phyloP scores from a whole-genome alignment of 2,797 vertebrate species.

The Gorsachius magnificus region DNA sequence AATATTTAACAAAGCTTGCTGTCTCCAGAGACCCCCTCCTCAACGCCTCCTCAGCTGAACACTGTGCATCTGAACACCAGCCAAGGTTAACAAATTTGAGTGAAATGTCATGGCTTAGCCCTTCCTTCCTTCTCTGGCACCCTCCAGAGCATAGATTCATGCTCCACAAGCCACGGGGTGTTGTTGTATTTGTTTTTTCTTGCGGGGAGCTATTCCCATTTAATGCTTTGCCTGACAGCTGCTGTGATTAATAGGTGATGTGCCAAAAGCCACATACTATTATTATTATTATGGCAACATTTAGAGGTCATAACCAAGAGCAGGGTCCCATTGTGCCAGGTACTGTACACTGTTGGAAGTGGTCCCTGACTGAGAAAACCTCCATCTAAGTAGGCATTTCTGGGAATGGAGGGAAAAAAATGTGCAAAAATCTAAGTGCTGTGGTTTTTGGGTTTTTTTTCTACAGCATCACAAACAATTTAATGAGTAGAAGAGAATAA shows the following conservation, averaged over 20 bases:
- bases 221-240: slow-evolving; percentile 51
- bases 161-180: slow-evolving; percentile 43
- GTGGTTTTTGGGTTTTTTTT: not conserved
- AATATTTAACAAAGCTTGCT: slow-evolving; percentile 24
- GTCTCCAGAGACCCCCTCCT: not conserved
- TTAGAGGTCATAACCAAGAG: slow-evolving; percentile 50
- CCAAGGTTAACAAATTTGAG: slow-evolving; percentile 64
- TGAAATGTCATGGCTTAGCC: slow-evolving; percentile 41
- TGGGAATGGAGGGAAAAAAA: not conserved
- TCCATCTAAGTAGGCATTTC: not conserved
- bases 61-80: not conserved
- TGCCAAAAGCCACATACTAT: slow-evolving; percentile 55
- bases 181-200: slow-evolving; percentile 60
- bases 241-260: slow-evolving; percentile 60
- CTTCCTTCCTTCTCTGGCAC: slow-evolving; percentile 48
- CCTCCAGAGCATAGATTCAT: slow-evolving; percentile 35
- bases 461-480: not conserved
- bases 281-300: slow-evolving; percentile 53
- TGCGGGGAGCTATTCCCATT: slow-evolving; percentile 45
- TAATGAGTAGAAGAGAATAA: not conserved
- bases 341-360: not conserved
- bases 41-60: not conserved
- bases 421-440: not conserved
- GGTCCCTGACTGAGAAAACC: not conserved
- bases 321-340: not conserved